Conservation (phyloP, 2,797 vertebrate genomes). For the Acanthis flammea region DNA sequence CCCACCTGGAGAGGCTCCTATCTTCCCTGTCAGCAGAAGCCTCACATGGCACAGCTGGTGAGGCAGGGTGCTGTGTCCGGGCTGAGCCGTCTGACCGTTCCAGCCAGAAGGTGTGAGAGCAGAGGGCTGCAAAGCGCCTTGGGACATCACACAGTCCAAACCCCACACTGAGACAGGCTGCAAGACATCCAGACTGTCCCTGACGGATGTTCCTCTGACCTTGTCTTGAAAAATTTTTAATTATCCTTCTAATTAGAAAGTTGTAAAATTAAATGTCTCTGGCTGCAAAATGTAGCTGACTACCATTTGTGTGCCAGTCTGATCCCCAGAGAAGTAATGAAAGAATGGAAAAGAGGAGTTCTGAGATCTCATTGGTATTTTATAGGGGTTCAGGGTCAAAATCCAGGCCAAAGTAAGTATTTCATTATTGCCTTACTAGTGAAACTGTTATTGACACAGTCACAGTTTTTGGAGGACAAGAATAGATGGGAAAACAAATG, state of each 20-base stretch:
- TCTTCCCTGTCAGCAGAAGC: background rate
- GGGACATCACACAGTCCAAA: background rate
- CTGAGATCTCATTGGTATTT: background rate
- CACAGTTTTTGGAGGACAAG: background rate
- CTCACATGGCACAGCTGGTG: background rate
- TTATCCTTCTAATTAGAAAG: conserved; percentile 47
- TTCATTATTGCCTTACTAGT: background rate
- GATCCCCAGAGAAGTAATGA: background rate
- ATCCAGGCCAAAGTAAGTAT: conserved; percentile 2
- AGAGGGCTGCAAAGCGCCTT: background rate
- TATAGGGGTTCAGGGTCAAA: background rate
- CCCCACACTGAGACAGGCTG: background rate
- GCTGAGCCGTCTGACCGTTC: fast-evolving
- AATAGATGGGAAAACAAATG: background rate
- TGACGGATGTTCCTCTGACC: background rate
- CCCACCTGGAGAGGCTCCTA: background rate
- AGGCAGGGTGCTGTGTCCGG: fast-evolving
- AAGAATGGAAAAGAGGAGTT: background rate
- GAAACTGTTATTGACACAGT: background rate
- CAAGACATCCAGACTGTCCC: background rate
- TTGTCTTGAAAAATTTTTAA: conserved; percentile 21
- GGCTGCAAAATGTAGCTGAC: background rate
- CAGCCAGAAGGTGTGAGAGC: background rate
- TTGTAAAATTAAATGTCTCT: conserved; percentile 22
- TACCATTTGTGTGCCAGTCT: background rate